These are phyloP conservation scores for Oligia strigilis DNA, from an alignment of 2,888 invertebrate genomes.

Conservation along the genomic window DNA sequence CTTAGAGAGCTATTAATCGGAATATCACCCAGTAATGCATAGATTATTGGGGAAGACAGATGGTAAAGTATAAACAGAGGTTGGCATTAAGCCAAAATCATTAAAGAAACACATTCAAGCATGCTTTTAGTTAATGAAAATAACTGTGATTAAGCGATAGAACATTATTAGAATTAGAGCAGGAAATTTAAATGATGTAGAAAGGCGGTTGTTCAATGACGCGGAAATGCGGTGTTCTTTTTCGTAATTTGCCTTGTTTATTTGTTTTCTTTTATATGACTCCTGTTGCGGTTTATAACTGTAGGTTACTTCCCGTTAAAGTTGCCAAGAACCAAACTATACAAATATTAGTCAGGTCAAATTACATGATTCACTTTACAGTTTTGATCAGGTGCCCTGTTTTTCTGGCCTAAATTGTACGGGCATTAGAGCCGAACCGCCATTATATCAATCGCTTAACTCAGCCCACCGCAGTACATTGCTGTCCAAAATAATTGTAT, in stretches of 20 bases:
- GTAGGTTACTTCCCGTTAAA: not conserved
- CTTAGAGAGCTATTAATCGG: not conserved
- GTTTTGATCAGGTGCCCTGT: not conserved
- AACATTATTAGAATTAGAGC: constrained; percentile 13
- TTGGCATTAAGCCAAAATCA: constrained; percentile 36
- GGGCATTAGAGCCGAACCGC: not conserved
- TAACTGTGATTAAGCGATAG: constrained; percentile 17
- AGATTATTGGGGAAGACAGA: constrained; percentile 2
- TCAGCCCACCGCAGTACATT: not conserved
- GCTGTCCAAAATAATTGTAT: not conserved
- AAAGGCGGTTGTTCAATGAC: constrained; percentile 20
- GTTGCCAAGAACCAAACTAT: not conserved
- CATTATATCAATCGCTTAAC: not conserved
- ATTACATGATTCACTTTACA: constrained; percentile 7
- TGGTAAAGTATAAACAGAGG: constrained; percentile 25
- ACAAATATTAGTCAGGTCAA: not conserved
- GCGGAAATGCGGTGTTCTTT: not conserved
- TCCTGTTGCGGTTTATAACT: constrained; percentile 21
- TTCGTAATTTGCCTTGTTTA: not conserved
- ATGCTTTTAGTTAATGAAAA: constrained; percentile 7
- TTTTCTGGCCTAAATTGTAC: not conserved
- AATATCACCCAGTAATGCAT: constrained; percentile 11
- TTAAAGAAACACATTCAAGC: constrained; percentile 23
- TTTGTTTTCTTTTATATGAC: not conserved
- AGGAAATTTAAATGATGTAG: constrained; percentile 6